phyloP scores from a whole-genome alignment of 2,888 invertebrate genomes.

The Camptogramma bilineatum region DNA sequence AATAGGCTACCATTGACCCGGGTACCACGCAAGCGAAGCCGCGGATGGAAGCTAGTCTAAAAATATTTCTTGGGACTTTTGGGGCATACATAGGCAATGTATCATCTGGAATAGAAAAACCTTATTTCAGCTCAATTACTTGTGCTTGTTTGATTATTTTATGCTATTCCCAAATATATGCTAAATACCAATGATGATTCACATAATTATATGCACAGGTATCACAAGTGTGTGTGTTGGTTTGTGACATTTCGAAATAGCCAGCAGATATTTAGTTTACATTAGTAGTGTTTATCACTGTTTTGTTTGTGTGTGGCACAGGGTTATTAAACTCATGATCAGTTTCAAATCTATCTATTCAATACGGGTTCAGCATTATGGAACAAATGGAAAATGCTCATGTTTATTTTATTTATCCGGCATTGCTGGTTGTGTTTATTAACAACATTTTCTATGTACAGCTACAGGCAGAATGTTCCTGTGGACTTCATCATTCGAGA shows the following conservation, averaged over 20 bases:
- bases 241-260: not conserved
- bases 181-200: too few species aligned
- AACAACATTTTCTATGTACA: slow-evolving; percentile 87
- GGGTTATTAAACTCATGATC: not conserved
- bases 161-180: not conserved
- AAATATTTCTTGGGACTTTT: too few species aligned
- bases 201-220: not conserved
- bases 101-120: too few species aligned
- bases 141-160: not conserved
- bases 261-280: not conserved
- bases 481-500: slow-evolving; percentile 94
- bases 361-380: too few species aligned
- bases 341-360: not conserved
- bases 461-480: slow-evolving; percentile 97
- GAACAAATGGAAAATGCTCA: not conserved
- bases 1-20: too few species aligned
- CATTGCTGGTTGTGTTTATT: slow-evolving; percentile 71
- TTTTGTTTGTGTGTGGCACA: not conserved
- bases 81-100: too few species aligned
- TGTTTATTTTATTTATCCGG: slow-evolving; percentile 48
- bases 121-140: too few species aligned
- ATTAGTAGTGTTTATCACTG: not conserved
- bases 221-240: not conserved
- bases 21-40: too few species aligned
- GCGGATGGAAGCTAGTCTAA: too few species aligned